A percentile compares a stretch with the other conserved stretches of the same genome.
These are phyloP conservation scores for Drosophila lowei DNA, from an alignment of 1,140 invertebrate genomes.

Conservation along the genomic window DNA sequence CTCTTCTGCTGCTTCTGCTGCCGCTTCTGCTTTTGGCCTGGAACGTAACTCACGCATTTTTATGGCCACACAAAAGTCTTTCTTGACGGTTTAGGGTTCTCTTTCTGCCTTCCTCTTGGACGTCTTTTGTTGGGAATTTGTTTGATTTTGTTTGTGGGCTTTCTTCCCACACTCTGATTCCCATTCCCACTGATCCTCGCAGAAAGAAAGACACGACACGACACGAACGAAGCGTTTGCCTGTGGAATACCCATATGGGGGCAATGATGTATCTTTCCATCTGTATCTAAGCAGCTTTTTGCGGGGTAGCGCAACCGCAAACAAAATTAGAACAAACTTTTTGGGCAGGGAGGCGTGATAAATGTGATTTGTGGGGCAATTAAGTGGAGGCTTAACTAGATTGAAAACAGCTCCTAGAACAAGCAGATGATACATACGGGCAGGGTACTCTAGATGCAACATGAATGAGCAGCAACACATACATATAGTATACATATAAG, in stretches of 20 bases:
- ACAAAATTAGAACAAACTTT: conserved; percentile 40
- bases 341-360: conserved; percentile 5
- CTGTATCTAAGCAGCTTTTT: conserved; percentile 41
- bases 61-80: conserved; percentile 71
- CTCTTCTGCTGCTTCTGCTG: conserved; percentile 19
- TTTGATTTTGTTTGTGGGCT: conserved; percentile 32
- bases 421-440: background rate
- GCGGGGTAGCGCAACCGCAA: conserved; percentile 11
- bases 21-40: conserved; percentile 37
- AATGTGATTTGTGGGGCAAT: conserved; percentile 31
- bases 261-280: conserved; percentile 4
- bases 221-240: conserved; percentile 5
- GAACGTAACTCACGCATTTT: conserved; percentile 73
- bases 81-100: conserved; percentile 46
- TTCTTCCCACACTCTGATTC: conserved; percentile 60
- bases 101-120: conserved; percentile 14
- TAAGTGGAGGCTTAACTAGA: conserved; percentile 15
- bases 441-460: too few relatives aligned
- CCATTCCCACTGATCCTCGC: conserved; percentile 54
- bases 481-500: too few relatives aligned
- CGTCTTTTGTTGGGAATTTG: conserved; percentile 24
- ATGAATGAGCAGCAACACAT: too few relatives aligned
- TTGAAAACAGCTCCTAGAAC: background rate
- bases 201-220: background rate
- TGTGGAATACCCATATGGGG: background rate